phyloP scores from a whole-genome alignment of 2,113 vertebrate genomes.

The Callipepla californica region DNA sequence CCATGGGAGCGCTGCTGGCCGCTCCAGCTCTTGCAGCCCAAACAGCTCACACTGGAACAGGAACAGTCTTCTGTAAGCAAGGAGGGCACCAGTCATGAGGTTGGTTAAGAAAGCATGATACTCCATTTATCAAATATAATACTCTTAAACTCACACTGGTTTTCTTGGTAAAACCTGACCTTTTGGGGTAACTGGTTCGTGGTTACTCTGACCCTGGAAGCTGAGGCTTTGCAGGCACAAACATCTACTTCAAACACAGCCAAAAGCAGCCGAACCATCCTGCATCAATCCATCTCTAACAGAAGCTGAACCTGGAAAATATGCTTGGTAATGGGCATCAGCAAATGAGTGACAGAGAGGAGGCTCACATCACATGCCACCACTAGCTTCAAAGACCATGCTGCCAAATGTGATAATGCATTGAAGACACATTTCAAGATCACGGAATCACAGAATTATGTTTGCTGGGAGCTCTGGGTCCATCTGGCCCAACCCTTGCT shows the following conservation, averaged over 20 bases:
- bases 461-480: no score
- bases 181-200: not conserved
- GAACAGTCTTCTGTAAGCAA: not conserved
- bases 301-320: not conserved
- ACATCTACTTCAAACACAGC: not conserved
- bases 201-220: not conserved
- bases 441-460: no score
- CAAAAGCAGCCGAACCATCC: not conserved
- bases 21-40: conserved; percentile 34
- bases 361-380: not conserved
- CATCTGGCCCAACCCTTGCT: no score
- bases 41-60: accelerated
- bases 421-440: not conserved
- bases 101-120: not conserved
- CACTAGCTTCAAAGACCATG: not conserved
- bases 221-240: not conserved
- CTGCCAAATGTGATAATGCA: not conserved
- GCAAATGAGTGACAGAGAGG: not conserved
- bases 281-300: not conserved
- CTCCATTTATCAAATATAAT: not conserved
- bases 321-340: accelerated
- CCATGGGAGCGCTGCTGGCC: not conserved
- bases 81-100: not conserved
- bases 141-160: not conserved
- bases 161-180: not conserved